Evolutionary conservation across 2,888 invertebrate genomes (phyloP).

Genomic region (Drosophila niveifrons): DNA sequence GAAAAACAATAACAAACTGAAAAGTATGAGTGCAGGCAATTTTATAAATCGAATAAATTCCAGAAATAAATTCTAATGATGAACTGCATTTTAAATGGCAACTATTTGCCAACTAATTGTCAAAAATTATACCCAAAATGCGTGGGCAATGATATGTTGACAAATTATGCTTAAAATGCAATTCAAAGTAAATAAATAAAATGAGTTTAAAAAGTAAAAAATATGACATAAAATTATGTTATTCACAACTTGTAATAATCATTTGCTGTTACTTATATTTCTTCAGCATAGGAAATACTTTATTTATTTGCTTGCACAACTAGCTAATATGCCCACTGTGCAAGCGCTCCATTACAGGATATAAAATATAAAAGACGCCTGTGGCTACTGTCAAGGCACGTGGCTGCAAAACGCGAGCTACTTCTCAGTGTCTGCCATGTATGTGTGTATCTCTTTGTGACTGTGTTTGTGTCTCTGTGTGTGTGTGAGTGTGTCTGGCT

Average conservation of each 20-base stretch:
- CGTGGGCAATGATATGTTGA: not conserved
- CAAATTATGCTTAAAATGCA: not conserved
- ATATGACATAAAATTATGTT: too few relatives aligned
- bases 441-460: not conserved
- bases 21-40: not conserved
- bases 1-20: slow-evolving; percentile 14
- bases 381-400: slow-evolving; percentile 61
- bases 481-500: slow-evolving; percentile 30
- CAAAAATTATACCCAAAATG: not conserved
- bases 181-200: too few relatives aligned
- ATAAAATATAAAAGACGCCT: slow-evolving; percentile 36
- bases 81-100: slow-evolving; percentile 1
- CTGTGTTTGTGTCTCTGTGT: slow-evolving; percentile 10
- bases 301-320: not conserved
- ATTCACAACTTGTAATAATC: too few relatives aligned
- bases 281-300: not conserved
- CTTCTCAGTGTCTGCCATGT: slow-evolving; percentile 24
- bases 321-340: slow-evolving; percentile 22
- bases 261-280: too few relatives aligned
- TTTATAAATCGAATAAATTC: not conserved
- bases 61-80: not conserved
- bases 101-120: not conserved
- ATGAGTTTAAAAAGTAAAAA: too few relatives aligned
- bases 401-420: slow-evolving; percentile 71
- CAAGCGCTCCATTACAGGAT: slow-evolving; percentile 25